A percentile compares a stretch with the other conserved stretches of the same genome.
Conservation (phyloP, 2,888 invertebrate species). For the Philaethria dido region DNA sequence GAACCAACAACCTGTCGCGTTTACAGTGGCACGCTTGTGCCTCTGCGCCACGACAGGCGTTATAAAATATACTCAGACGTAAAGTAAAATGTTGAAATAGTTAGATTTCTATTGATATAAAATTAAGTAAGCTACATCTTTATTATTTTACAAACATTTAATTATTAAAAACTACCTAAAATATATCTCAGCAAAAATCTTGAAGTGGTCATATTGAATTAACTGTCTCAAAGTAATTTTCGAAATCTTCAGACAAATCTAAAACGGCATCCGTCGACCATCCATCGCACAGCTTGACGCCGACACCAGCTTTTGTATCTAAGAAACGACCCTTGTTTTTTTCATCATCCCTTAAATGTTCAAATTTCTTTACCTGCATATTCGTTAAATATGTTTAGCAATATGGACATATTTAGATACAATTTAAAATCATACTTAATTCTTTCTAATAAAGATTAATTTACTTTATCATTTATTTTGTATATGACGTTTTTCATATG, state of each 20-base stretch:
- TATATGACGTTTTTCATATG: constrained; percentile 52
- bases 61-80: too few relatives aligned
- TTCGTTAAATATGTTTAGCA: constrained; percentile 46
- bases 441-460: constrained; percentile 37
- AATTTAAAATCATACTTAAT: constrained; percentile 51
- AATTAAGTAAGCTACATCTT: too few relatives aligned
- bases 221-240: constrained; percentile 68
- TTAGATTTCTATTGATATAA: too few relatives aligned
- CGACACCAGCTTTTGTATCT: constrained; percentile 78
- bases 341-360: constrained; percentile 80
- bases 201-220: constrained; percentile 76
- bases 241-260: constrained; percentile 73
- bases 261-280: constrained; percentile 78
- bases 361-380: constrained; percentile 81
- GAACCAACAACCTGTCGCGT: too few relatives aligned
- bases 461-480: constrained; percentile 39
- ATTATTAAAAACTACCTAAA: constrained; percentile 41
- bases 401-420: constrained; percentile 43
- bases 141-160: constrained; percentile 32
- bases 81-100: too few relatives aligned
- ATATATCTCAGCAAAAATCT: constrained; percentile 56
- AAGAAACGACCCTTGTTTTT: constrained; percentile 79
- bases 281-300: constrained; percentile 79
- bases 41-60: too few relatives aligned
- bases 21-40: too few relatives aligned